Evolutionary conservation across 2,888 invertebrate species (phyloP), one percentile per base, ranked within the genome.

Genomic region (Blastobasis lacticolella): DNA sequence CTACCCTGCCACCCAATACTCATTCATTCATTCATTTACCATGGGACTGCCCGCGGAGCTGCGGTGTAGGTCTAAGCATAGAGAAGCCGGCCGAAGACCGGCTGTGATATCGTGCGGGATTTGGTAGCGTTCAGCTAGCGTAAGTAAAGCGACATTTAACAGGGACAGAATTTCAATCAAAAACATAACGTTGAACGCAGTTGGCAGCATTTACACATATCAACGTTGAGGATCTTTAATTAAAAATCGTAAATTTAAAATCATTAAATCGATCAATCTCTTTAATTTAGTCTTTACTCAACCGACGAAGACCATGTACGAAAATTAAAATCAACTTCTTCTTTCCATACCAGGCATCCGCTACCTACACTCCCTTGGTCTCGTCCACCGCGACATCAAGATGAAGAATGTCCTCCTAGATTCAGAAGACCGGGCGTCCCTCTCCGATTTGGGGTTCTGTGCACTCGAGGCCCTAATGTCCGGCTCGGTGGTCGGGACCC

Each of bases 391-490:
- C 56, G 96, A 97, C 78, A 94, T 97, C 54, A 97, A 97, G 80
- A 86, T 96, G 65, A 96, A 96, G 83, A 96, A 97, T 82, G 96
- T 97, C 36, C 81, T 97, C 75, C 84, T 97, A 59, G 95, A 96
- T 81, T 78, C 76, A 0, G 68, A 86, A 0, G 91, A 93, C 67
- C 90, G 95, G 46, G 96, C 94, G 0, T 93, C 95, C 69, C 86
- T 97, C 10, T 95, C 96, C 0, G 96, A 97, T 85, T 90, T 97
- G 37, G 96, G 96, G 0, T 97, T 97, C 86, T 96, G 96, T 71
- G 94, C 96, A 57, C 95, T 95, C 2, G 95, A 94, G 72, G 95
- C 96, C 1, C 95, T 96, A 90, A 94, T 97, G 91, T 95, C 94
- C 0, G 96, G 96, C 41, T 95, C 95, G 57, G 92, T 96, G 55